Evolutionary conservation across 53 echinoderm and acorn worm species (phyloP).

Genomic region (Mesocentrotus franciscanus): DNA sequence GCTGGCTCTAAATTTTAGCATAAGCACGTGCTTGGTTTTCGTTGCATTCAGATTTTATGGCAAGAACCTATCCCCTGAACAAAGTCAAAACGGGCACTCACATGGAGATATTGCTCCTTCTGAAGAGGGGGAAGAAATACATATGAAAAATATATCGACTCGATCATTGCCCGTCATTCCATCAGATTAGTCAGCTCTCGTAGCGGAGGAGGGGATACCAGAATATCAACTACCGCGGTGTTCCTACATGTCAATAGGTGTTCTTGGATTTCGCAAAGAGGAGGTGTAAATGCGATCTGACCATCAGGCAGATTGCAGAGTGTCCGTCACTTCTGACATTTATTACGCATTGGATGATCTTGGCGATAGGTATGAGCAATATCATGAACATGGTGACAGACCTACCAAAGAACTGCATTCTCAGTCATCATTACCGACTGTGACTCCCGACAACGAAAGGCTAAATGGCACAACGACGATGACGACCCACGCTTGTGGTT

Average conservation of each 20-base stretch:
- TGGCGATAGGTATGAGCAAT: not conserved
- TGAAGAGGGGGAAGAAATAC: not conserved
- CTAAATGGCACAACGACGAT: not conserved
- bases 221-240: no score
- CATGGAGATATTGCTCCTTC: not conserved
- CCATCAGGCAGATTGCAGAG: not conserved
- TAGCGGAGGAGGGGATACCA: no score
- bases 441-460: not conserved
- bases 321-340: not conserved
- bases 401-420: not conserved
- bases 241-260: no score
- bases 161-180: not conserved
- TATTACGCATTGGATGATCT: constrained; percentile 1
- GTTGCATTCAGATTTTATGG: not conserved
- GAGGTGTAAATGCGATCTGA: no score
- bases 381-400: no score
- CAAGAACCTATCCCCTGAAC: not conserved
- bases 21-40: not conserved
- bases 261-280: no score
- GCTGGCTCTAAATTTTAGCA: not conserved
- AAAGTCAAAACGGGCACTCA: not conserved
- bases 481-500: not conserved
- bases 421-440: not conserved
- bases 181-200: no score
- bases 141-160: not conserved